phyloP scores from a whole-genome alignment of 2,797 vertebrate species.

The Urocyon cinereoargenteus region DNA sequence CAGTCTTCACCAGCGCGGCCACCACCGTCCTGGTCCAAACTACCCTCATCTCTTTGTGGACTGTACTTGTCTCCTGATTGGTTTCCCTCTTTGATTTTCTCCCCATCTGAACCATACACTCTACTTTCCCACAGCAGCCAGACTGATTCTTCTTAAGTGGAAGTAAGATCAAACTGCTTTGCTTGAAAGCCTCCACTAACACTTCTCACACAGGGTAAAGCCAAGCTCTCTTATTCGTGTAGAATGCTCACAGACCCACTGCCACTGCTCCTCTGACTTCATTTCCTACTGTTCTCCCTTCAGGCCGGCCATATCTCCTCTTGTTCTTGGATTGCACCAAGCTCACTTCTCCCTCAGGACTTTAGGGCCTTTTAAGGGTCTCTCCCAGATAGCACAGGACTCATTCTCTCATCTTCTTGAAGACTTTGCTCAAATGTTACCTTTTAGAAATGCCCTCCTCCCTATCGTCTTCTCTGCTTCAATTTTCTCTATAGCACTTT shows the following conservation, averaged over 20 bases:
- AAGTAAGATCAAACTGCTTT: background rate
- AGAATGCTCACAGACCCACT: background rate
- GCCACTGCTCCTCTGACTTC: background rate
- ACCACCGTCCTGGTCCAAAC: background rate
- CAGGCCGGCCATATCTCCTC: background rate
- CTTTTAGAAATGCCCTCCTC: background rate
- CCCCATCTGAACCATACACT: background rate
- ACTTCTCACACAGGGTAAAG: background rate
- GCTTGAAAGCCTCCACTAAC: rapidly evolving
- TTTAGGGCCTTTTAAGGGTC: background rate
- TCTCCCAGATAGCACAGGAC: background rate
- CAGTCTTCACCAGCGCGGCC: background rate
- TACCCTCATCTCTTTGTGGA: background rate
- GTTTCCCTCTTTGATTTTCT: background rate
- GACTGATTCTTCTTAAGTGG: too few species aligned
- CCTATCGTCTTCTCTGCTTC: background rate
- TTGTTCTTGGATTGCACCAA: background rate
- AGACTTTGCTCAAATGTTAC: background rate
- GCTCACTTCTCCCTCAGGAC: too few species aligned
- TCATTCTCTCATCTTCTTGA: background rate
- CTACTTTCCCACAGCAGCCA: background rate
- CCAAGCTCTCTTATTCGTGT: background rate
- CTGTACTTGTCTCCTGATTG: background rate
- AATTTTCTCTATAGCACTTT: background rate
- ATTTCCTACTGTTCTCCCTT: background rate